phyloP scores from a whole-genome alignment of 2,113 vertebrate genomes.

The Chlamydotis undulata region DNA sequence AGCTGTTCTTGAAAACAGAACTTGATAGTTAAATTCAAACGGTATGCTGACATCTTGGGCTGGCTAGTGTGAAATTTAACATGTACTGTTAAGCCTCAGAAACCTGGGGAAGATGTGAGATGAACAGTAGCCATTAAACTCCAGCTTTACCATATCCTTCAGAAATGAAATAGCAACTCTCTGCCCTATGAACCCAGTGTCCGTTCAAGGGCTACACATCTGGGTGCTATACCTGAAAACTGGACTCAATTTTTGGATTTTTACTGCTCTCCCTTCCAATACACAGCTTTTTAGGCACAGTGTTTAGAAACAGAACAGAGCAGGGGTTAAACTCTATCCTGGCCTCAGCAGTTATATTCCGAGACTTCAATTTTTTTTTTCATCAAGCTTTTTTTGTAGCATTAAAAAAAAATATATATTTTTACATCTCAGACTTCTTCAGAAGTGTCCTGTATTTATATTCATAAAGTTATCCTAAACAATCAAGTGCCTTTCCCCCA shows the following conservation, averaged over 20 bases:
- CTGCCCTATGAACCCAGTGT: neutral
- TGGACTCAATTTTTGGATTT: neutral
- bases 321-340: neutral
- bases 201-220: neutral
- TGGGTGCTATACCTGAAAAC: neutral
- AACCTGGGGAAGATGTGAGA: slow-evolving; percentile 31
- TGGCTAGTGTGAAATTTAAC: slow-evolving; percentile 61
- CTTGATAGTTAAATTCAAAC: slow-evolving; percentile 59
- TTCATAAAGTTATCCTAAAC: neutral
- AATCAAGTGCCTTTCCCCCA: neutral
- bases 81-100: slow-evolving; percentile 58
- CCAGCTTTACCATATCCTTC: slow-evolving; percentile 12
- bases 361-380: neutral
- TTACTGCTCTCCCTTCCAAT: neutral
- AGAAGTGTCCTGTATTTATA: neutral
- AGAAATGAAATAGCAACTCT: neutral
- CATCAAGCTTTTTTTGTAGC: neutral
- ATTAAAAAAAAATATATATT: neutral
- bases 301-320: neutral
- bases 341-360: neutral
- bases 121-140: slow-evolving; percentile 46
- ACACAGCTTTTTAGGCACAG: neutral
- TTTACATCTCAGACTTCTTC: neutral
- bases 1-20: slow-evolving; percentile 31
- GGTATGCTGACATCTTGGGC: slow-evolving; percentile 40